Evolutionary conservation across 2,888 invertebrate genomes (phyloP), one percentile per base, ranked within the genome.

Genomic region (Tromatobia lineatoria): DNA sequence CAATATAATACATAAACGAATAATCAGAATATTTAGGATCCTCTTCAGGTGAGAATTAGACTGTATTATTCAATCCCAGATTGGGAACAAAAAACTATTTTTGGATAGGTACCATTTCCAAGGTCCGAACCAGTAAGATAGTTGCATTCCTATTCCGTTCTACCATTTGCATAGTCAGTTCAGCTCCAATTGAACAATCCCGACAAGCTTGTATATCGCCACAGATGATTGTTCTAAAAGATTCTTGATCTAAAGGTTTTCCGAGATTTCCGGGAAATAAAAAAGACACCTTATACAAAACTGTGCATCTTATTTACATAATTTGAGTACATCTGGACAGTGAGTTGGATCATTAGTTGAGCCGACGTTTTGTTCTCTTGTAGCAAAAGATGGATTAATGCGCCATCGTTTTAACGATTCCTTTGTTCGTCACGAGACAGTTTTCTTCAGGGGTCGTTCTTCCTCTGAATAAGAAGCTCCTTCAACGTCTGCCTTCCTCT

Each of bases 361-460:
- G 38, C 45, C 69, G 13, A 75, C 75, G 45, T 64, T 71, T 61
- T 34, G 20, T 73, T 67, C 38, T 57, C 13, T 34, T 34, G 34
- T 50, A 47, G 6, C 59, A 38, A 59, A 15, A 34, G 45, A 42
- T 20, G 18, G 47, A 59, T 13, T 4, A 4, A n/a, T 3, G 10
- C 18, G 6, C n/a, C 34, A 34, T 69, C 23, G 13, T 18, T 50
- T n/a, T 34, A 13, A 54, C 45, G 11, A n/a, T n/a, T 13, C 18
- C 25, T n/a, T 59, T 10, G n/a, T 29, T 34, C 61, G 64, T 95
- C 95, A 34, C 94, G 92, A 87, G 94, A 87, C 81, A 45, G 80
- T 52, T 59, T 90, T 88, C 29, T 94, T 94, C 13, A 95, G 90
- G 3, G 94, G 94, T 71, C 94, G 87, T 10, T 91, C 93, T 88